A percentile compares a stretch with the other conserved stretches of the same genome.
Evolutionary conservation across 1,140 invertebrate species (phyloP).

Genomic region (Saccostrea cuccullata): DNA sequence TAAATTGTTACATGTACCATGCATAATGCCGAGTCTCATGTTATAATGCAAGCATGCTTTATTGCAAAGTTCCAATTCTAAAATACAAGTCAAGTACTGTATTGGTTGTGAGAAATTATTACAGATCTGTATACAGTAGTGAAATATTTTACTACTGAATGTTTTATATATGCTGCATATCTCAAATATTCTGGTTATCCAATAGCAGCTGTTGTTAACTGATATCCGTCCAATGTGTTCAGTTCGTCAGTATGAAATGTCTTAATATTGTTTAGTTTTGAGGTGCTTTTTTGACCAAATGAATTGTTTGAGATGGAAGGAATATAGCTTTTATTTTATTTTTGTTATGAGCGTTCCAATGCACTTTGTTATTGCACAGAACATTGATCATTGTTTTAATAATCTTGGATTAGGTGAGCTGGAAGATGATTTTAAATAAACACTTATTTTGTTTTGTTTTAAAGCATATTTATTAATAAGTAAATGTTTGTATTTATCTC

Average conservation of each 20-base stretch:
- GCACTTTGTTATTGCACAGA: slow-evolving; percentile 9
- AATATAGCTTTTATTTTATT: neutral
- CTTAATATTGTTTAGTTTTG: neutral
- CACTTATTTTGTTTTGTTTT: neutral
- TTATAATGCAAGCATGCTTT: no score
- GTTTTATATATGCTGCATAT: neutral
- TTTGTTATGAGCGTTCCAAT: neutral
- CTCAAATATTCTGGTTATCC: neutral
- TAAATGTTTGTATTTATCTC: no score
- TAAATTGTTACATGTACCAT: no score
- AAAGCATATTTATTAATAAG: neutral
- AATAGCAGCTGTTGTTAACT: neutral
- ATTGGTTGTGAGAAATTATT: neutral
- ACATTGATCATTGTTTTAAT: neutral
- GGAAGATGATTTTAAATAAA: neutral
- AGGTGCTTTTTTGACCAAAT: slow-evolving; percentile 20
- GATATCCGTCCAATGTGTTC: slow-evolving; percentile 25
- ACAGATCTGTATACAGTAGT: neutral
- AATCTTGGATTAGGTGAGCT: neutral
- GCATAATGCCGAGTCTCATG: no score
- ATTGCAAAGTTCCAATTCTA: no score
- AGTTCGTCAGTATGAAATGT: neutral
- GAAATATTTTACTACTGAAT: neutral
- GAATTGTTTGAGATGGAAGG: neutral
- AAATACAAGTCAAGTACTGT: no score